Percentiles rank a stretch among this genome's conserved stretches.
phyloP scores from a whole-genome alignment of 1,140 invertebrate genomes.

The Trichonephila clavata region DNA sequence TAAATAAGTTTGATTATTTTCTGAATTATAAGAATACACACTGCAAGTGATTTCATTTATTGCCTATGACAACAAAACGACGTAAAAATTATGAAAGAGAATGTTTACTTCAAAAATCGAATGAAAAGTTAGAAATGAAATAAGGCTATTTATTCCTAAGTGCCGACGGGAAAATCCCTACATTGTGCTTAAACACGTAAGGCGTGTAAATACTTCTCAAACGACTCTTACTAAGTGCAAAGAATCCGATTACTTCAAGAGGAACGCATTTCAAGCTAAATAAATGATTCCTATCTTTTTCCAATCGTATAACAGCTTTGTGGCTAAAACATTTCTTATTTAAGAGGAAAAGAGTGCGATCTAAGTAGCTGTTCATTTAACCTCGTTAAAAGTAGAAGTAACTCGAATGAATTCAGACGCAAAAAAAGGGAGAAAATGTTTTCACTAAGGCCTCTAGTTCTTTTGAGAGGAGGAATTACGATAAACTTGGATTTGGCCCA shows the following conservation, averaged over 20 bases:
- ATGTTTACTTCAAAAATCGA: too few species aligned
- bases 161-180: too few species aligned
- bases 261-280: neutral
- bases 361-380: neutral
- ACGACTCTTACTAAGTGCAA: slow-evolving; percentile 1
- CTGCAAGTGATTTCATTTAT: too few species aligned
- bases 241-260: slow-evolving; percentile 12
- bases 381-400: neutral
- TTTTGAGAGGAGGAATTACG: neutral
- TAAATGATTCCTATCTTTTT: slow-evolving; percentile 5
- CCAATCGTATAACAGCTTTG: neutral
- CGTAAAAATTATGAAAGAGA: too few species aligned
- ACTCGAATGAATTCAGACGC: neutral
- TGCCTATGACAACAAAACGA: too few species aligned
- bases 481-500: neutral
- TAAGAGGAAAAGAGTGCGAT: neutral
- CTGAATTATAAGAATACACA: too few species aligned
- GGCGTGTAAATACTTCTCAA: neutral
- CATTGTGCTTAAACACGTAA: too few species aligned
- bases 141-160: too few species aligned
- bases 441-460: neutral
- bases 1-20: too few species aligned
- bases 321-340: neutral
- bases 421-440: neutral
- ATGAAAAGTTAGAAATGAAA: too few species aligned